A percentile compares a stretch with the other conserved stretches of the same genome.
These are phyloP conservation scores for Troglohyphantes excavatus DNA, from an alignment of 2,888 invertebrate species.

Conservation along the genomic window DNA sequence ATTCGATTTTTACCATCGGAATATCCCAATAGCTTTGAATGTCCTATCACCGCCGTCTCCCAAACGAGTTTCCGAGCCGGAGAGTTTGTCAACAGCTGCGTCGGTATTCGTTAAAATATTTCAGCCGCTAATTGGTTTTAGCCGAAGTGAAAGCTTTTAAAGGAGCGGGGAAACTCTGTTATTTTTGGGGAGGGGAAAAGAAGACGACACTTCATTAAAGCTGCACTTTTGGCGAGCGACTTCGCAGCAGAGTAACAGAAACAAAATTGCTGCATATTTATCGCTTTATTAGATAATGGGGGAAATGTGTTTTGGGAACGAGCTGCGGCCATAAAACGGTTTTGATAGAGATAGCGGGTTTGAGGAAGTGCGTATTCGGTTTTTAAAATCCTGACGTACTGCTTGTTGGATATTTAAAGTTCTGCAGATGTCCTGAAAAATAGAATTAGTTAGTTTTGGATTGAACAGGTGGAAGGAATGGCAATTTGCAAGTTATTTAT, in stretches of 20 bases:
- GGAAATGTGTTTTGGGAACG: background rate
- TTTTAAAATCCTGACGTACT: too few relatives aligned
- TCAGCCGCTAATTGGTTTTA: slow-evolving; percentile 45
- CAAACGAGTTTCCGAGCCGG: slow-evolving; percentile 26
- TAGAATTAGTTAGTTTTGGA: too few relatives aligned
- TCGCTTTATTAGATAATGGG: background rate
- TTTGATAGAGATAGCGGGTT: too few relatives aligned
- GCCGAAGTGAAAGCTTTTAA: slow-evolving; percentile 24
- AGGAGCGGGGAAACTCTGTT: slow-evolving; percentile 3
- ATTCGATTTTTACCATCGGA: background rate
- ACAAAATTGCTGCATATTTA: slow-evolving; percentile 32
- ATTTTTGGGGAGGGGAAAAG: slow-evolving; percentile 30
- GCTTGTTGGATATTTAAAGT: too few relatives aligned
- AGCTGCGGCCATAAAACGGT: background rate
- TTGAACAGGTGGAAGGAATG: too few relatives aligned
- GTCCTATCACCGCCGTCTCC: background rate
- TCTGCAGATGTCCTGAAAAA: too few relatives aligned
- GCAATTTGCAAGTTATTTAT: too few relatives aligned
- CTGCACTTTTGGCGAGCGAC: background rate
- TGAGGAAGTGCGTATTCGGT: too few relatives aligned
- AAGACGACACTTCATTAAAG: slow-evolving; percentile 51
- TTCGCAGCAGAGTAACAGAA: background rate
- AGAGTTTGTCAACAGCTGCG: slow-evolving; percentile 7
- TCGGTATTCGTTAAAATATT: slow-evolving; percentile 31
- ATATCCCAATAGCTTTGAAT: background rate